A percentile compares a stretch with the other conserved stretches of the same genome.
Conservation (phyloP, 2,113 vertebrate genomes). For the Lagopus leucura region DNA sequence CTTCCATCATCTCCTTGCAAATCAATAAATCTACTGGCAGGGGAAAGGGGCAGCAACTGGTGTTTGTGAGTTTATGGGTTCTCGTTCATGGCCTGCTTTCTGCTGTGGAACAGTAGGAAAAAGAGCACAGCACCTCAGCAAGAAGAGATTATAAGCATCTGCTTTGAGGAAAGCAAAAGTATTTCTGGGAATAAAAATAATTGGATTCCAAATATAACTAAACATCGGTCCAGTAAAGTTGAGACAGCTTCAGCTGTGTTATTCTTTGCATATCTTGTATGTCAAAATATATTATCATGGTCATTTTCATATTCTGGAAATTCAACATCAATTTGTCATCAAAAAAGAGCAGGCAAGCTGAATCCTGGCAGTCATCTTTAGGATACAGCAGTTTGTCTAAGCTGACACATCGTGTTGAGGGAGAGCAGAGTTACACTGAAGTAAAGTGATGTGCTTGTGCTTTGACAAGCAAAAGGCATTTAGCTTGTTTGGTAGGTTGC, state of each 20-base stretch:
- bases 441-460: neutral
- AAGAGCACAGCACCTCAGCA: neutral
- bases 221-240: neutral
- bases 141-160: neutral
- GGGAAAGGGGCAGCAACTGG: neutral
- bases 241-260: neutral
- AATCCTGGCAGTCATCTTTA: neutral
- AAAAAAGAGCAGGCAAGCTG: neutral
- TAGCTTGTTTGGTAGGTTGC: constrained; percentile 31
- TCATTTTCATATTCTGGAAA: neutral
- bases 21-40: neutral
- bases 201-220: neutral
- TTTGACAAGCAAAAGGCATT: constrained; percentile 10
- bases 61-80: neutral
- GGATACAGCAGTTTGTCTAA: neutral
- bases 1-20: neutral
- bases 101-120: neutral
- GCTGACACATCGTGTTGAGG: neutral
- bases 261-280: neutral
- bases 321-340: neutral
- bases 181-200: neutral
- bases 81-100: neutral
- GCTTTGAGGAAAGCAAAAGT: neutral
- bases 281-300: neutral
- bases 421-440: neutral